Conservation (phyloP, 2,797 vertebrate species). For the Phalanger gymnotis region DNA sequence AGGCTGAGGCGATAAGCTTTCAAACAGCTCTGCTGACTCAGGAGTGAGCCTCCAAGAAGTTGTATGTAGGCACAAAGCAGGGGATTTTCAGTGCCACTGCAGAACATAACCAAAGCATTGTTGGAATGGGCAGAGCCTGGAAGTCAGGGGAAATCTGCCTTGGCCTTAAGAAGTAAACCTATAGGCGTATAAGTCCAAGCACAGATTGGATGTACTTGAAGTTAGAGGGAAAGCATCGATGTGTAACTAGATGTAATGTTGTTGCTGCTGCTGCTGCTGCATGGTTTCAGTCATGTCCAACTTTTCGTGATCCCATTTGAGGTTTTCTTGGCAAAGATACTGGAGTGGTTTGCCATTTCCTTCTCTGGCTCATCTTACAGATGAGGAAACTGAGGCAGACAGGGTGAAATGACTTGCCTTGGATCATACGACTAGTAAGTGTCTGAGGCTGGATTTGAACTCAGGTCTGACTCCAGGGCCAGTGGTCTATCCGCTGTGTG, state of each 20-base stretch:
- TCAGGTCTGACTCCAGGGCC: background rate
- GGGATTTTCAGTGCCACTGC: background rate
- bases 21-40: background rate
- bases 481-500: background rate
- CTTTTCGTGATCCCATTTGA: no score
- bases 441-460: background rate
- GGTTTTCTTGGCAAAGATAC: no score
- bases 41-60: background rate
- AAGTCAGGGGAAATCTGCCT: background rate
- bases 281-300: background rate
- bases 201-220: background rate
- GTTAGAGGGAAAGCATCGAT: background rate
- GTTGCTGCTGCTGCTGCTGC: no score
- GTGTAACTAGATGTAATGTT: background rate
- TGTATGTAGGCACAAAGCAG: background rate
- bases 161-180: conserved; percentile 6
- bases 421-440: background rate
- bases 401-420: conserved; percentile 17
- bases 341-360: no score
- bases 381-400: background rate
- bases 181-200: background rate
- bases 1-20: background rate
- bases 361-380: background rate
- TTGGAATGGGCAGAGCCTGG: background rate
- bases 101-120: background rate